Conservation (phyloP, 2,888 invertebrate genomes). For the Biston stratarius region DNA sequence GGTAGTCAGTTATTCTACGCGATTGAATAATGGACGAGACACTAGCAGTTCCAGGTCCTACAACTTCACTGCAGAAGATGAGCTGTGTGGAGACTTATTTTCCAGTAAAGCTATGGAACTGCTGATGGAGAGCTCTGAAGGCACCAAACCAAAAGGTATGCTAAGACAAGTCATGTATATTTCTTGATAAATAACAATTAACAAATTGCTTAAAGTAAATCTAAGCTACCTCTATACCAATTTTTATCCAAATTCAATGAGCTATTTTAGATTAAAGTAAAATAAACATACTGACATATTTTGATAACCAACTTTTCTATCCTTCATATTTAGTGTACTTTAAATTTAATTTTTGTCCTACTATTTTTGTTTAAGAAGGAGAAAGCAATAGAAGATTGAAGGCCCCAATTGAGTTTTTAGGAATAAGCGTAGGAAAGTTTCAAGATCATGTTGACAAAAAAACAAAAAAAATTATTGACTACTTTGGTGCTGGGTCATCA, state of each 20-base stretch:
- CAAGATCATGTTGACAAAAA: constrained; percentile 86
- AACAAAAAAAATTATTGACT: constrained; percentile 85
- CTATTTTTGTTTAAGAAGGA: constrained; percentile 58
- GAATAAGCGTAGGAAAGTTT: constrained; percentile 93
- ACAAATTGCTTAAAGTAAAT: not conserved
- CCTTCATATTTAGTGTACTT: no score
- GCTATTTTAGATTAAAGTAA: no score
- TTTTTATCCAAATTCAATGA: no score
- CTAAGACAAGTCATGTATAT: not conserved
- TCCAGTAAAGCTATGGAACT: constrained; percentile 88
- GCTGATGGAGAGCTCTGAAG: constrained; percentile 87
- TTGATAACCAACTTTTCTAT: no score
- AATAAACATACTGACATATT: no score
- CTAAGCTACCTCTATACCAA: no score
- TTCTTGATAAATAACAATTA: not conserved
- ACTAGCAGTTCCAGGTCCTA: constrained; percentile 88
- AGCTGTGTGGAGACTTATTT: constrained; percentile 90
- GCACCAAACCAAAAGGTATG: constrained; percentile 68
- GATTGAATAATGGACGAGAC: constrained; percentile 84
- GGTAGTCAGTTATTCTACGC: constrained; percentile 90
- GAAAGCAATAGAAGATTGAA: constrained; percentile 71
- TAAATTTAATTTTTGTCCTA: not conserved
- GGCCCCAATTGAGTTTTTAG: constrained; percentile 89
- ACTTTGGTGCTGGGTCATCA: constrained; percentile 81
- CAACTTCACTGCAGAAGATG: constrained; percentile 84